These are phyloP conservation scores for Melinaea menophilus DNA, from an alignment of 2,888 invertebrate genomes.

Conservation along the genomic window DNA sequence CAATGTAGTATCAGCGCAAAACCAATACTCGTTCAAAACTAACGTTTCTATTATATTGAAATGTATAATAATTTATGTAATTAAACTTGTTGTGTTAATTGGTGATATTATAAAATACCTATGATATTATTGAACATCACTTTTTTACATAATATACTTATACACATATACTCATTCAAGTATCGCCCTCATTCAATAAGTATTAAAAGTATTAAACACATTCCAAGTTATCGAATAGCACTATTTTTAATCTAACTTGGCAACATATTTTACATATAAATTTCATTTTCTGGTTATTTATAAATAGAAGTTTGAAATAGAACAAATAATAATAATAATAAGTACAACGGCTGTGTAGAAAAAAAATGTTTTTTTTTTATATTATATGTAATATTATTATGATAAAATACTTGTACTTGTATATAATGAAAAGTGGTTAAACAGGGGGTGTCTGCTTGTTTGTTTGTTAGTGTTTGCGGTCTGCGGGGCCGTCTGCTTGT, in stretches of 20 bases:
- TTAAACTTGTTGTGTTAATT: constrained; percentile 65
- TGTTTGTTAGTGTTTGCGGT: constrained; percentile 60
- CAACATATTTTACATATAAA: constrained; percentile 22
- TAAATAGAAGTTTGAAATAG: neutral
- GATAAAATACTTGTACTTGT: constrained; percentile 67
- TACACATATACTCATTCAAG: constrained; percentile 10
- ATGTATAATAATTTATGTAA: constrained; percentile 57
- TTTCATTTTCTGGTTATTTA: neutral
- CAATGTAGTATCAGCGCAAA: constrained; percentile 27
- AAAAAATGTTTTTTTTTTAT: constrained; percentile 5
- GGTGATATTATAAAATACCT: constrained; percentile 41
- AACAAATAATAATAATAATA: neutral
- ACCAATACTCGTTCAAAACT: constrained; percentile 62
- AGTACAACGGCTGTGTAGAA: neutral
- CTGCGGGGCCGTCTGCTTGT: constrained; percentile 51
- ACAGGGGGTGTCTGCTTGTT: constrained; percentile 42
- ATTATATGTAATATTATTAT: constrained; percentile 29
- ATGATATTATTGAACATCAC: constrained; percentile 37
- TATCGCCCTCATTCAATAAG: constrained; percentile 29
- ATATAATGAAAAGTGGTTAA: constrained; percentile 65
- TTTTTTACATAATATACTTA: constrained; percentile 24
- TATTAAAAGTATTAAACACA: constrained; percentile 34
- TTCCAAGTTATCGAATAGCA: constrained; percentile 21
- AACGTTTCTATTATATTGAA: constrained; percentile 54
- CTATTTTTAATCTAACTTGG: constrained; percentile 21